Base-by-base conservation (phyloP, 2,113 vertebrate genomes). In the Chroicocephalus ridibundus region DNA sequence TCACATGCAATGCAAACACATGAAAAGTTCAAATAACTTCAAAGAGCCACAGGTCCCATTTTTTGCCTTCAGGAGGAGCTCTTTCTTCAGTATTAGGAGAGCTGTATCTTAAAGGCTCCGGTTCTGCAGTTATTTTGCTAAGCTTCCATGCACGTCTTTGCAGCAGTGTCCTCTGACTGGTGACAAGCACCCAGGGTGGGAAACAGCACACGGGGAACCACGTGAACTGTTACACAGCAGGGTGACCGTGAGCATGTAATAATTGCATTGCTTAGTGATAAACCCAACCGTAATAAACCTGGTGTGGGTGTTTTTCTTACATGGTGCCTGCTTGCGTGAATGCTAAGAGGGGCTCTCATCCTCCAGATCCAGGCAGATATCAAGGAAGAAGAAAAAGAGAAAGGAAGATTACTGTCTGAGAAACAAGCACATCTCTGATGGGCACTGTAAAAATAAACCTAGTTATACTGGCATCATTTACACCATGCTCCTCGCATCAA, bases 1-100 rank as follows among this genome's bases (percentile, higher is more conserved):
- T 36, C 40, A 10, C 1, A 24, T 5, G 29, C 24, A 52, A 6
- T 2, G 13, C 38, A 58, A 49, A 76, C 3, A 3, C 11, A 5
- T 14, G 34, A 14, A 6, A 65, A 68, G 52, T 29, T 62, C 19
- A 24, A 54, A 6, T 15, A 49, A 6, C n/a, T 52, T 9, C 15
- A 44, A 31, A 44, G 13, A 58, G n/a, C 47, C 79, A n/a, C 81
- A 64, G 64, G 88, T 92, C 14, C 72, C 55, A 4, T 1, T 1
- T 86, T 83, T 55, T 94, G 94, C 92, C 86, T 93, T 96, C 65
- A 64, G 90, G 91, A 97, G 92, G 94, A 92, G 95, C 91, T 93
- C 46, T 57, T 91, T 87, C 90, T 93, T 96, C 95, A 83, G 65
- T 17, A 27, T 40, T 27, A 42, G 38, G 32, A 77, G 47, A 93